Base-by-base conservation (phyloP, 2,113 vertebrate species). In the Tyrannus savana region DNA sequence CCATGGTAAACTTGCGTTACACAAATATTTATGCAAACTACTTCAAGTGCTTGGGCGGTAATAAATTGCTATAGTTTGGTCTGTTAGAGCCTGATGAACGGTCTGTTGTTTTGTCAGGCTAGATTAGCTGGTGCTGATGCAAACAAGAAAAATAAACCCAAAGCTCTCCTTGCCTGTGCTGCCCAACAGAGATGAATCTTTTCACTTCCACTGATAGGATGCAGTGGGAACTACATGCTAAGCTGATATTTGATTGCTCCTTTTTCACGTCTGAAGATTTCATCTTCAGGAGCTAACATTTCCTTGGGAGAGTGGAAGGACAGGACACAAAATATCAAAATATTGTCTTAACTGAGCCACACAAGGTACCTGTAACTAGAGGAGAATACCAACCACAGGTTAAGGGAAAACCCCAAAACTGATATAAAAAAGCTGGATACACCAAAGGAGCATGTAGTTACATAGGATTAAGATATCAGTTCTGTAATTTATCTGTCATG, bases 1-100 rank as follows among this genome's bases (percentile, higher is more conserved):
- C 28, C 0, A 0, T 78, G 44, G 41, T 78, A 82, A 94, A 75
- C 28, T 8, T 89, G 44, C 0, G 0, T 89, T 87, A 78, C 76
- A 78, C 60, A 88, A 88, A 75, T 84, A 93, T 90, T 93, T 89
- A 89, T 93, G 90, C 56, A 86, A 93, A 89, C 39, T 80, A 25
- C 76, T 94, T 93, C 68, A 74, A 68, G 76, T 75, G 19, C 30
- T 90, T 84, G 17, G 13, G 56, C 0, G 0, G 56, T 75, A 95
- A 92, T 87, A 89, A 89, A 87, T 94, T 81, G 76, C n/a, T 88
- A 33, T 14, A 1, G 0, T 90, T 90, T 75, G 47, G 31, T 67
- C 86, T 80, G 85, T 74, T 89, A 75, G 39, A 74, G 47, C 30
- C 60, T 85, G 84, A 73, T 95, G 62, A 84, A 73, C 7, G 10